Evolutionary conservation across 2,797 vertebrate genomes (phyloP), one percentile per base, ranked within the genome.

Genomic region (Coreius guichenoti): DNA sequence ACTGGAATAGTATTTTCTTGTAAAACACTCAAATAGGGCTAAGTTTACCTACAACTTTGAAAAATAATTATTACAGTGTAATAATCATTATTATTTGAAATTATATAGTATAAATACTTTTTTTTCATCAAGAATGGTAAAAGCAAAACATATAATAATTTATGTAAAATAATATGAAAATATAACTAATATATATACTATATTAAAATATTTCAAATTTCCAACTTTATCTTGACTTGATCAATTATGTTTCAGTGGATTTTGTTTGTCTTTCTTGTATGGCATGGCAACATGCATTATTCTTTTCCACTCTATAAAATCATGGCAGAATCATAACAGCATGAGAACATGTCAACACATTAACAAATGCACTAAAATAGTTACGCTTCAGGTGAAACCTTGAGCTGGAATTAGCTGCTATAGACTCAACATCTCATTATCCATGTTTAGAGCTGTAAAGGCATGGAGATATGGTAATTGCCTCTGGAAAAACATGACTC

Each of bases 361-460:
- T 33, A 45, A 49, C 36, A 49, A 14, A 19, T 26, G 7, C 19
- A 63, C 68, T 56, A n/a, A 72, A 70, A 80, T 61, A 80, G 80
- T 58, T 73, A 19, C 0, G 36, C 80, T 82, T 16, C 39, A 73
- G 69, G 81, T 82, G 73, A 73, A 21, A 82, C 69, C 69, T 82
- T 82, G 81, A 61, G 69, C 81, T 73, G 4, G 16, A 67, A 82
- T 82, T 63, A 63, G 19, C 29, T 74, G 69, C 23, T 74, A 31
- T 23, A 70, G 16, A 82, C 68, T 61, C 54, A 49, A 19, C 81
- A 74, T 82, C 54, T 82, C 11, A 82, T 78, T 81, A 47, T 33
- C 11, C 19, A 17, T 16, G 3, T 23, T 63, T 39, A 19, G 23
- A 82, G 2, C 11, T 1, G 3, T 21, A 45, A 77, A 47, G 19